Evolutionary conservation across 1,140 invertebrate genomes (phyloP).

Genomic region (Pachyrhynchus sulphureomaculatus): DNA sequence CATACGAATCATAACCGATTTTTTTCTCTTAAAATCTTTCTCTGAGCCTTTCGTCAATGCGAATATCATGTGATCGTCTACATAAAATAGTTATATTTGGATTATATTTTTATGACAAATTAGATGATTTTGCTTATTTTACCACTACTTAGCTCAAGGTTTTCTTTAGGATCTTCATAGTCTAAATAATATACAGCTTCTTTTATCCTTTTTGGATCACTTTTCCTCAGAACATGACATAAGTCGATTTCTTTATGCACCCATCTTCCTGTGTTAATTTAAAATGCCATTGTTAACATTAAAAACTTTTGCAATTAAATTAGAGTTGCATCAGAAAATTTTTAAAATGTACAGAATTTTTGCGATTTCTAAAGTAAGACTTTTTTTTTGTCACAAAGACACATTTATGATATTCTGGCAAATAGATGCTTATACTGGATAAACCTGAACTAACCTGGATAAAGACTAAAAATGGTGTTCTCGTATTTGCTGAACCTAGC

Average conservation of each 20-base stretch:
- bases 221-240: constrained; percentile 6
- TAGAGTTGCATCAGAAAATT: constrained; percentile 16
- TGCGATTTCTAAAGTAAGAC: not conserved
- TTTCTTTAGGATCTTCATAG: not conserved
- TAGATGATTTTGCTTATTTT: constrained; percentile 7
- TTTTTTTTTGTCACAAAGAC: not conserved
- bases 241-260: constrained; percentile 20
- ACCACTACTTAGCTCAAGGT: not conserved
- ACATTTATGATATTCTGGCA: too few species aligned
- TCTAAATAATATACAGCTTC: constrained; percentile 18
- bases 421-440: too few species aligned
- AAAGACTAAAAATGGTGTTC: too few species aligned
- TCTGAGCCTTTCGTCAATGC: constrained; percentile 74
- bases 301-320: constrained; percentile 16
- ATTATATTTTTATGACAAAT: constrained; percentile 6
- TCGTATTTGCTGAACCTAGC: too few species aligned
- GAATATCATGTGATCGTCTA: constrained; percentile 63
- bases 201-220: constrained; percentile 36
- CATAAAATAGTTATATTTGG: constrained; percentile 56
- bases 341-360: constrained; percentile 9
- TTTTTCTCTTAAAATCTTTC: constrained; percentile 57
- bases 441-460: too few species aligned
- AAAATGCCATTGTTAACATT: not conserved
- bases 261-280: constrained; percentile 10
- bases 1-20: constrained; percentile 55